Percentiles rank a stretch among this genome's conserved stretches.
phyloP scores from a whole-genome alignment of 2,888 invertebrate species.

The Silvanus unidentatus region DNA sequence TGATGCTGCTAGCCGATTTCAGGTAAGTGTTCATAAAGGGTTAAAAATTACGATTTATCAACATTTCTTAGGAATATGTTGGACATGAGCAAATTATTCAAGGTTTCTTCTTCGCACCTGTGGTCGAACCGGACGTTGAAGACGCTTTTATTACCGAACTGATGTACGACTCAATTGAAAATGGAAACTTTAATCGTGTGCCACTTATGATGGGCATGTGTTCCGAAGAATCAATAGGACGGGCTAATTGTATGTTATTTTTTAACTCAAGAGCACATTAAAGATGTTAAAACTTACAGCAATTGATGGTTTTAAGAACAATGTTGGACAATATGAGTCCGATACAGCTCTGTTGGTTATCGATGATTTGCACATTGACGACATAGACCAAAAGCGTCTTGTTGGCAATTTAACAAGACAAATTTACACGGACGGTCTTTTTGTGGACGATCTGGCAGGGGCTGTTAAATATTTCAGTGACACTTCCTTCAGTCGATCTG shows the following conservation, averaged over 20 bases:
- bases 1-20: conserved; percentile 5
- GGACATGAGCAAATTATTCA: conserved; percentile 8
- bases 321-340: background rate
- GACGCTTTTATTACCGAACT: conserved; percentile 17
- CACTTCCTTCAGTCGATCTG: conserved; percentile 22
- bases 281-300: too few relatives aligned
- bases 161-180: conserved; percentile 17
- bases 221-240: too few relatives aligned
- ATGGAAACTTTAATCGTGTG: too few relatives aligned
- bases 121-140: conserved; percentile 18
- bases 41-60: background rate
- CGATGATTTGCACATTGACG: background rate
- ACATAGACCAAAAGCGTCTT: background rate
- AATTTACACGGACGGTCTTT: conserved; percentile 9
- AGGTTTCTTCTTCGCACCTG: conserved; percentile 16
- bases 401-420: conserved; percentile 3
- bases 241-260: too few relatives aligned
- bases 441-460: conserved; percentile 6
- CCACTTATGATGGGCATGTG: too few relatives aligned
- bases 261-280: too few relatives aligned
- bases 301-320: too few relatives aligned
- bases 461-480: conserved; percentile 23
- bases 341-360: background rate
- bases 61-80: conserved; percentile 8
- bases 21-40: too few relatives aligned